Conservation (phyloP, 2,797 vertebrate species). For the Apogon talboti region DNA sequence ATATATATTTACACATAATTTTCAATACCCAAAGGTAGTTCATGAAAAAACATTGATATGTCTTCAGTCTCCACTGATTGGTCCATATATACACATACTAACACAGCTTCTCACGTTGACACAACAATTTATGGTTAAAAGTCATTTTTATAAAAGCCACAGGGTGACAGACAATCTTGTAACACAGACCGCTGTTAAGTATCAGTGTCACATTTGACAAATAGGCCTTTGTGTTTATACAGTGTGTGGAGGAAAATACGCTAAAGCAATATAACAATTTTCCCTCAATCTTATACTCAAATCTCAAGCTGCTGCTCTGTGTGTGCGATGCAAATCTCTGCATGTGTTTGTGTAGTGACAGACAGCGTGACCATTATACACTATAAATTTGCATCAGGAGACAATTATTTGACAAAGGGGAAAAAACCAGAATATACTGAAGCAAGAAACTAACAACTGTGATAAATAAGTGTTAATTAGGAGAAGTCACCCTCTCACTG, state of each 20-base stretch:
- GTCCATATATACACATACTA: background rate
- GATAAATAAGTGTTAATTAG: no score
- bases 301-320: conserved; percentile 23
- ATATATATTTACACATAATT: conserved; percentile 8
- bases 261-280: conserved; percentile 32
- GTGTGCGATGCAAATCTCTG: background rate
- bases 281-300: conserved; percentile 34
- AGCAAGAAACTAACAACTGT: background rate
- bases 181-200: conserved; percentile 41
- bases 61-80: background rate
- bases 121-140: conserved; percentile 30
- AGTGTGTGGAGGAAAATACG: conserved; percentile 30
- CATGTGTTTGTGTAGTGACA: conserved; percentile 3
- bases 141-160: conserved; percentile 32
- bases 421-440: background rate
- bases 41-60: conserved; percentile 19
- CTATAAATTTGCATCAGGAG: conserved; percentile 1
- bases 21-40: conserved; percentile 15
- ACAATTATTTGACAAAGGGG: background rate
- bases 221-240: conserved; percentile 49
- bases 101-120: background rate
- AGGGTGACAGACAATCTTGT: conserved; percentile 18
- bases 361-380: background rate
- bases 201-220: conserved; percentile 60
- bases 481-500: no score